Conservation (phyloP, 2,888 invertebrate genomes). For the Pogonocherus hispidulus region DNA sequence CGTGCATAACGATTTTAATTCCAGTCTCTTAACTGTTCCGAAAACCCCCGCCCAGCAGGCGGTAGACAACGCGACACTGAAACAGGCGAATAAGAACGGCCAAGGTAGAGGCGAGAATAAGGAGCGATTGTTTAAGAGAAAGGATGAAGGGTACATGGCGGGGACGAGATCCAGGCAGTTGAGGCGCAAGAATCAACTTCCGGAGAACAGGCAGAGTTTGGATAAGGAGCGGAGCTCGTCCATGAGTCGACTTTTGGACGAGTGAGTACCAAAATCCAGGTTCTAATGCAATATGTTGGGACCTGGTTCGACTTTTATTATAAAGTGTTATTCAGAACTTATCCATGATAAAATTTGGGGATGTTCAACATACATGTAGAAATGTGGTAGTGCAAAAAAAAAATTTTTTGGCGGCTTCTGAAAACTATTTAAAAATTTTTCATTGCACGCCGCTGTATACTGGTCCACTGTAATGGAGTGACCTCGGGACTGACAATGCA, state of each 20-base stretch:
- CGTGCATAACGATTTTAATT: conserved; percentile 48
- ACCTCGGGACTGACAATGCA: too few species aligned
- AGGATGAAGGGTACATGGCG: conserved; percentile 75
- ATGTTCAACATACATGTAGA: too few species aligned
- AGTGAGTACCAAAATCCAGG: conserved; percentile 70
- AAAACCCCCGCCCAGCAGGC: not conserved
- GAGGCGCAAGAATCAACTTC: conserved; percentile 71
- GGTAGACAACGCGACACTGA: conserved; percentile 20
- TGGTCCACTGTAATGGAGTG: too few species aligned
- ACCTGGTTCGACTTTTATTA: not conserved
- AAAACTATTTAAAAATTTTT: too few species aligned
- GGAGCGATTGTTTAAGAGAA: conserved; percentile 71
- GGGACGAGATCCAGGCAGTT: conserved; percentile 76
- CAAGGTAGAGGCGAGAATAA: conserved; percentile 57
- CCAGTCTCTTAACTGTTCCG: conserved; percentile 27
- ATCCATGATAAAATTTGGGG: too few species aligned
- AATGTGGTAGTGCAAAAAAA: too few species aligned
- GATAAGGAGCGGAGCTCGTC: conserved; percentile 89
- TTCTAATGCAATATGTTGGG: not conserved
- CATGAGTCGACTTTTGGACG: conserved; percentile 86
- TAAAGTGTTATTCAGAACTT: too few species aligned
- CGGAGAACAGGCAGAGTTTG: conserved; percentile 61
- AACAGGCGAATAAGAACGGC: not conserved
- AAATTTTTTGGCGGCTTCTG: too few species aligned
- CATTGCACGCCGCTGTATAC: too few species aligned